Base-by-base conservation (phyloP, 2,113 vertebrate genomes). In the Terrapene triunguis region DNA sequence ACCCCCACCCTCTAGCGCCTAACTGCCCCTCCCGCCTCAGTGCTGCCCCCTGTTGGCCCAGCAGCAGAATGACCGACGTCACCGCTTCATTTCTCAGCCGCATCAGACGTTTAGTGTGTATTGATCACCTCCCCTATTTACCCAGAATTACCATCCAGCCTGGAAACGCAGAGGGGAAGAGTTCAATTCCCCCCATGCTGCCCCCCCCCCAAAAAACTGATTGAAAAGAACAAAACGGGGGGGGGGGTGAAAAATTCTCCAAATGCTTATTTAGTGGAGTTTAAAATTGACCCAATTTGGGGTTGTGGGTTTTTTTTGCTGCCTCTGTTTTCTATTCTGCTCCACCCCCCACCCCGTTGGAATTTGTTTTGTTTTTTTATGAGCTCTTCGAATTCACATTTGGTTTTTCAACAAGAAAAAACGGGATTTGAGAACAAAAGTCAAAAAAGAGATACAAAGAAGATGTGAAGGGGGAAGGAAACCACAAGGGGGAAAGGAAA, bases 371-470 rank as follows among this genome's bases (percentile, higher is more conserved):
- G 5, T 19, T 19, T 35, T 59, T 59, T 1, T 17, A n/a, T 10
- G 4, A n/a, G 6, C 2, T 16, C 35, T n/a, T 17, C 14, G 2
- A 4, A n/a, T 19, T n/a, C n/a, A 69, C 35, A 4, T 62, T 14
- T 32, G 11, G 12, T 13, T 62, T 62, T 57, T 62, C 12, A 62
- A 22, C 24, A 27, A 57, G 25, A 62, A 62, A 62, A 62, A 62
- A 62, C 10, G 29, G 59, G 59, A 62, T 65, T 17, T 65, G 62
- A 65, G 62, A 17, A 19, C n/a, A 16, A 65, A 8, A 65, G 16
- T 2, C 6, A 35, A 65, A 65, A 65, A 35, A 16, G 59, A 17
- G 59, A 17, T 17, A 65, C 17, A 35, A n/a, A 21, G 10, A n/a
- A 21, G 17, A 19, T 21, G 65, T 19, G 35, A 38, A 19, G 17